These are phyloP conservation scores for Phaonia tiefii DNA, from an alignment of 2,888 invertebrate species.

Conservation along the genomic window DNA sequence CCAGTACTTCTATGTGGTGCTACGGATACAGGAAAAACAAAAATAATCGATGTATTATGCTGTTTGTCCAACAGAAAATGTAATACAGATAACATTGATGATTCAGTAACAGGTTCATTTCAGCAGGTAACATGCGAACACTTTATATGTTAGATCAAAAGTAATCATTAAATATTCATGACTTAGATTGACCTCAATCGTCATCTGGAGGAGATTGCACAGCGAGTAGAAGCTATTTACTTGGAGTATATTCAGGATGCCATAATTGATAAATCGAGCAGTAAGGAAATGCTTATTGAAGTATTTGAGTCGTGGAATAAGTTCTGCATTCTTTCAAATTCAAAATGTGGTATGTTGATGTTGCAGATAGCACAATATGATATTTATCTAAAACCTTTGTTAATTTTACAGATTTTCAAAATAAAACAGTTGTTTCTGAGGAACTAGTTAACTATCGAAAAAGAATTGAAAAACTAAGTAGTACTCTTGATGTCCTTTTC, in stretches of 20 bases:
- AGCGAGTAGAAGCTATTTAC: slow-evolving; percentile 73
- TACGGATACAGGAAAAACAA: slow-evolving; percentile 80
- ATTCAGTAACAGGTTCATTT: slow-evolving; percentile 89
- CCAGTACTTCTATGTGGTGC: slow-evolving; percentile 85
- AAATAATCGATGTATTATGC: slow-evolving; percentile 78
- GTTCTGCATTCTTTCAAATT: slow-evolving; percentile 72
- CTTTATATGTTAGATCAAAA: slow-evolving; percentile 8
- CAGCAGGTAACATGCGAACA: slow-evolving; percentile 86
- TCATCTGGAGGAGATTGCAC: slow-evolving; percentile 86
- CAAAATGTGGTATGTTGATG: slow-evolving; percentile 71
- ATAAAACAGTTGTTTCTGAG: slow-evolving; percentile 71
- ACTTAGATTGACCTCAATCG: slow-evolving; percentile 79
- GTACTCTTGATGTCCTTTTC: slow-evolving; percentile 70
- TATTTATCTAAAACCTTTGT: background rate
- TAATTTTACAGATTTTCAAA: slow-evolving; percentile 71
- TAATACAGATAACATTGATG: slow-evolving; percentile 79
- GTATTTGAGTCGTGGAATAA: slow-evolving; percentile 75
- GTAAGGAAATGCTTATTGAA: slow-evolving; percentile 59
- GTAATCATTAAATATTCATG: background rate
- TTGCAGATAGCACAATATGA: background rate
- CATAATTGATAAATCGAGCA: slow-evolving; percentile 56
- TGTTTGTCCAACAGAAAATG: slow-evolving; percentile 77
- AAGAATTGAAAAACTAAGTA: slow-evolving; percentile 72
- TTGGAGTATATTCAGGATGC: slow-evolving; percentile 72
- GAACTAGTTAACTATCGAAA: slow-evolving; percentile 75